Percentiles rank a stretch among this genome's conserved stretches.
Evolutionary conservation across 1,140 invertebrate species (phyloP).

Genomic region (Camponotus floridanus): DNA sequence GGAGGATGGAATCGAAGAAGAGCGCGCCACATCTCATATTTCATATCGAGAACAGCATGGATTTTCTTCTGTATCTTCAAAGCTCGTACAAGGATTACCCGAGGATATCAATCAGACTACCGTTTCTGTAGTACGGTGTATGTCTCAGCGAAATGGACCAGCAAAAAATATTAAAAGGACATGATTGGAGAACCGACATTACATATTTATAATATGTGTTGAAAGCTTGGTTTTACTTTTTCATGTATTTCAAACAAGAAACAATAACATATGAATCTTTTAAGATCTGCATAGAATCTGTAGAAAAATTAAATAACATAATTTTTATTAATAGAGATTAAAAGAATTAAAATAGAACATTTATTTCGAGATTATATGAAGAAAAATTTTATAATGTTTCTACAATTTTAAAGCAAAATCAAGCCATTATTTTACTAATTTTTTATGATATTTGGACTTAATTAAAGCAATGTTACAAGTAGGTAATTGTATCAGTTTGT

Average conservation of each 20-base stretch:
- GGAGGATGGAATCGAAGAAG: conserved; percentile 75
- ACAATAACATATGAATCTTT: neutral
- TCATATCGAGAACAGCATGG: conserved; percentile 83
- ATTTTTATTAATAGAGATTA: neutral
- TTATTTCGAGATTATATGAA: neutral
- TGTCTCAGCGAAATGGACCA: conserved; percentile 2
- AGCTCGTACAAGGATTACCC: conserved; percentile 81
- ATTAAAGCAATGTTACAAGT: neutral
- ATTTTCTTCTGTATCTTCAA: conserved; percentile 82
- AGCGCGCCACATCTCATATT: conserved; percentile 83
- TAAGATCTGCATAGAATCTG: neutral
- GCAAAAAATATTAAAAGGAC: conserved; percentile 45
- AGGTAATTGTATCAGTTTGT: neutral
- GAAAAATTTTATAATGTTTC: neutral
- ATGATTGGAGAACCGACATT: conserved; percentile 47
- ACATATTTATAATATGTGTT: neutral
- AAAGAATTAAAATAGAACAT: neutral
- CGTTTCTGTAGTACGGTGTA: conserved; percentile 25
- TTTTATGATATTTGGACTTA: neutral
- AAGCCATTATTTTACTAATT: neutral
- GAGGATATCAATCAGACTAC: conserved; percentile 83
- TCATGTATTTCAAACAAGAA: neutral
- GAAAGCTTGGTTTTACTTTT: neutral
- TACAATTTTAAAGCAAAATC: neutral
- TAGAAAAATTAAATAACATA: neutral